phyloP scores from a whole-genome alignment of 2,797 vertebrate genomes.

The Uromys caudimaculatus region DNA sequence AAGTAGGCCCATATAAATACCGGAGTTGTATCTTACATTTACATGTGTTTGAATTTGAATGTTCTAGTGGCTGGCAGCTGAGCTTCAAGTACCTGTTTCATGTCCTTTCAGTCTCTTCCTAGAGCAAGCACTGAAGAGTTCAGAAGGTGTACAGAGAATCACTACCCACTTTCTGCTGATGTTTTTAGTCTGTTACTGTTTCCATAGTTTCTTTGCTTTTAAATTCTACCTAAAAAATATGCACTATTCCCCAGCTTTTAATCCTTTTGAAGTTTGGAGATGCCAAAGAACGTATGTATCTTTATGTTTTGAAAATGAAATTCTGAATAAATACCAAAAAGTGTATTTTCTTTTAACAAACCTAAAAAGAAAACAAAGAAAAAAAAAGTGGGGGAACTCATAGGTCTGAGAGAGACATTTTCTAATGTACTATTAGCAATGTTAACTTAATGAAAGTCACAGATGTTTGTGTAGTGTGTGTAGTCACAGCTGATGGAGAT shows the following conservation, averaged over 20 bases:
- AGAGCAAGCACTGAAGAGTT: background rate
- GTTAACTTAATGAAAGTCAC: background rate
- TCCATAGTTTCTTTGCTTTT: conserved; percentile 10
- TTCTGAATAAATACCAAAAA: background rate
- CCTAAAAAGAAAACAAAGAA: background rate
- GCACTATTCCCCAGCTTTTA: background rate
- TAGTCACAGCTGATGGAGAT: fast-evolving
- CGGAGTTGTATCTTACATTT: background rate
- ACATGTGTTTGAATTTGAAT: background rate
- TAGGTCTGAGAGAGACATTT: background rate
- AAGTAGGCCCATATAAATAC: background rate
- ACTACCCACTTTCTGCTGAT: background rate
- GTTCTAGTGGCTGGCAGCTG: background rate
- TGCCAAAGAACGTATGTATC: background rate
- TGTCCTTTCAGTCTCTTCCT: background rate
- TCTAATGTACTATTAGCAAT: background rate
- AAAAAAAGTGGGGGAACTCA: background rate
- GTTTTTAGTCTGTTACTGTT: background rate
- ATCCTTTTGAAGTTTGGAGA: background rate
- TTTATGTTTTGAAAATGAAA: conserved; percentile 25
- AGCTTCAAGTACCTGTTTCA: background rate
- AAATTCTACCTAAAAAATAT: background rate
- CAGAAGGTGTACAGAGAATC: background rate
- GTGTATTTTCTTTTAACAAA: background rate
- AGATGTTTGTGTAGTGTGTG: background rate